phyloP scores from a whole-genome alignment of 2,797 vertebrate genomes.

The Picus viridis region DNA sequence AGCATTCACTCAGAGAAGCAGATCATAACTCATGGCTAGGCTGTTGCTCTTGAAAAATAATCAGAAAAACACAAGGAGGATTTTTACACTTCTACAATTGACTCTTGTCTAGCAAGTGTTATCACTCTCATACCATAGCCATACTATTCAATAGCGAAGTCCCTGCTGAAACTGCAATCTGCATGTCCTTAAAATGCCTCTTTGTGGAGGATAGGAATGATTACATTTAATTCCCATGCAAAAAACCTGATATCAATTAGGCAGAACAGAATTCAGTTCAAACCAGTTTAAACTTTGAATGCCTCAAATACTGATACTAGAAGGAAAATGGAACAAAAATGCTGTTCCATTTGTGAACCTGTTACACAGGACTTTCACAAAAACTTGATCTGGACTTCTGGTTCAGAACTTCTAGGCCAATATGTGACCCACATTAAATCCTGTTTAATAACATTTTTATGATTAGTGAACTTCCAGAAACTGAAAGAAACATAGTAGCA shows the following conservation, averaged over 20 bases:
- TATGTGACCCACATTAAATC: not conserved
- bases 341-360: not conserved
- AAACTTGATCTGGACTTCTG: not conserved
- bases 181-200: not conserved
- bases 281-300: not conserved
- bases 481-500: not conserved
- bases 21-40: constrained; percentile 34
- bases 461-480: not conserved
- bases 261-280: not conserved
- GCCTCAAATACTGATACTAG: not conserved
- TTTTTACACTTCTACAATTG: not conserved
- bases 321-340: not conserved
- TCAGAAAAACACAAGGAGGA: constrained; percentile 31
- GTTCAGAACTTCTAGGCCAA: not conserved
- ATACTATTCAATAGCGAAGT: not conserved
- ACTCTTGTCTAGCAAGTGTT: constrained; percentile 2
- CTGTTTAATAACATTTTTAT: not conserved
- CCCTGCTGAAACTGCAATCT: not conserved
- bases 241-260: not conserved
- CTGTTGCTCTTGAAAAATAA: constrained; percentile 53
- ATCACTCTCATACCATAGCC: not conserved
- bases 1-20: constrained; percentile 41
- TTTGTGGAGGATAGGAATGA: not conserved
- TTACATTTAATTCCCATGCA: not conserved
- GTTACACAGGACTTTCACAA: not conserved